Conservation (phyloP, 2,113 vertebrate genomes). For the Chunga burmeisteri region DNA sequence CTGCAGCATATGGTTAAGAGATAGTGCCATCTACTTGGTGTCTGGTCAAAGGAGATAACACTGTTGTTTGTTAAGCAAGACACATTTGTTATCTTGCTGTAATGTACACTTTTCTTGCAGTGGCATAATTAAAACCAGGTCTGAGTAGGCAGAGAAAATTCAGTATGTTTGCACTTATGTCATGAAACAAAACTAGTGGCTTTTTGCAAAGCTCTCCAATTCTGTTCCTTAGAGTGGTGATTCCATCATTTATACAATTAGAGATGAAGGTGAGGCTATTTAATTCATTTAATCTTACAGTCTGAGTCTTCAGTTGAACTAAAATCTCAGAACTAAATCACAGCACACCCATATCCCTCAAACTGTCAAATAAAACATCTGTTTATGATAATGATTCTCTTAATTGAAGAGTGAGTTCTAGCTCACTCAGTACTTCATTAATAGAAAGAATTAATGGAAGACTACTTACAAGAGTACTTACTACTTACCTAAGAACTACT, state of each 20-base stretch:
- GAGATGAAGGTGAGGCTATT: neutral
- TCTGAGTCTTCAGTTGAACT: neutral
- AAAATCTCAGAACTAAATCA: slow-evolving; percentile 8
- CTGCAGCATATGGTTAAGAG: neutral
- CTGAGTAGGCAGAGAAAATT: neutral
- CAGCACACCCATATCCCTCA: neutral
- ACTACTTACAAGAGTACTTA: neutral
- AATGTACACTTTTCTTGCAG: neutral
- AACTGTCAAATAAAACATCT: slow-evolving; percentile 1
- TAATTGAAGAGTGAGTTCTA: neutral
- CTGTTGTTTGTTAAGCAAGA: neutral
- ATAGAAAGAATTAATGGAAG: neutral
- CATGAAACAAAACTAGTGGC: neutral
- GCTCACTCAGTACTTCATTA: neutral
- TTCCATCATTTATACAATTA: neutral
- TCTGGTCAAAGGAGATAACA: slow-evolving; percentile 32
- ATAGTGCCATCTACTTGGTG: neutral
- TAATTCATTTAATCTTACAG: neutral
- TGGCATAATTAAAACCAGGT: neutral
- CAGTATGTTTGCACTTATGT: neutral
- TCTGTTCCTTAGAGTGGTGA: neutral
- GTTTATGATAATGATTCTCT: neutral
- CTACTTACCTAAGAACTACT: neutral
- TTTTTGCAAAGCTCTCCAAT: neutral
- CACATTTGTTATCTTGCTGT: slow-evolving; percentile 3